These are phyloP conservation scores for Chiridota heheva DNA, from an alignment of 35 echinoderm and acorn worm species.

Conservation along the genomic window DNA sequence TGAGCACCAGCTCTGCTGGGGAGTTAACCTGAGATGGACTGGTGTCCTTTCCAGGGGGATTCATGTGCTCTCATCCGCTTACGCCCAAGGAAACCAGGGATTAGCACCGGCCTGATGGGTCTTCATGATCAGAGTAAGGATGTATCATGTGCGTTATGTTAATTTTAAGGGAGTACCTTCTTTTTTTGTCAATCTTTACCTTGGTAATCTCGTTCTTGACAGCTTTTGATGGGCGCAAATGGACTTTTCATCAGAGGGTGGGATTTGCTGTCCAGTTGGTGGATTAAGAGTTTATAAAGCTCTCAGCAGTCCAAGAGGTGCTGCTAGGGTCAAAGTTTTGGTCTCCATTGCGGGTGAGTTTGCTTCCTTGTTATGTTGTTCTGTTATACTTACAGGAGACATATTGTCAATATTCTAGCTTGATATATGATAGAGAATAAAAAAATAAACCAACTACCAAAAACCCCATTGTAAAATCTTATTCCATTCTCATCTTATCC, in stretches of 20 bases:
- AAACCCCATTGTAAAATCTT: too few relatives aligned
- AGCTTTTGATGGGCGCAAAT: conserved; percentile 61
- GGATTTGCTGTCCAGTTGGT: conserved; percentile 35
- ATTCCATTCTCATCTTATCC: not conserved
- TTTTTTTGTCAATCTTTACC: not conserved
- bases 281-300: conserved; percentile 58
- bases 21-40: not conserved
- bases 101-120: not conserved
- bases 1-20: too few relatives aligned
- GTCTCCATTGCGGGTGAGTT: conserved; percentile 43
- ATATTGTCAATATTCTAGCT: not conserved
- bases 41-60: not conserved
- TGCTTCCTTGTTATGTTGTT: not conserved
- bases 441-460: too few relatives aligned
- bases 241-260: conserved; percentile 27
- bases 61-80: not conserved
- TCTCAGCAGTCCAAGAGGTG: conserved; percentile 44
- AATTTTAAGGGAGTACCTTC: not conserved
- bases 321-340: conserved; percentile 43
- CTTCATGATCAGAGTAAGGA: not conserved
- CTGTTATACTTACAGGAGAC: not conserved
- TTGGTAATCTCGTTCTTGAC: not conserved
- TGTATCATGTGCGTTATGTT: not conserved
- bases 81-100: not conserved
- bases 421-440: too few relatives aligned